phyloP scores from a whole-genome alignment of 2,888 invertebrate species.

The Dasypolia templi region DNA sequence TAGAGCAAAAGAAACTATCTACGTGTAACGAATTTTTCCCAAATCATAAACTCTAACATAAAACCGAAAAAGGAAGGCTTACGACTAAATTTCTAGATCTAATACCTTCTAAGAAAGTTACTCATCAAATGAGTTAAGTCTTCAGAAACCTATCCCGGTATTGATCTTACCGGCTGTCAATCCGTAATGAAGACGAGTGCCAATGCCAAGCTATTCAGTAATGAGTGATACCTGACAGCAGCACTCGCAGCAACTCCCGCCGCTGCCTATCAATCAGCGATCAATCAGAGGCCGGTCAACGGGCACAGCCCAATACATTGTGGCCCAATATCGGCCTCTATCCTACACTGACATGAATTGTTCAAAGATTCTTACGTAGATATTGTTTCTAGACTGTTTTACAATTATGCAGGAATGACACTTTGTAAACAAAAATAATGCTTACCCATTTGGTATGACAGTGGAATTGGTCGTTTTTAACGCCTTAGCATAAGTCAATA shows the following conservation, averaged over 20 bases:
- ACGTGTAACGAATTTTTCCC: too few relatives aligned
- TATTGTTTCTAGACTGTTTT: neutral
- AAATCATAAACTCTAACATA: too few relatives aligned
- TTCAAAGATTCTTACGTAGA: conserved; percentile 2
- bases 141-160: neutral
- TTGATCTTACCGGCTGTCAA: conserved; percentile 5
- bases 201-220: conserved; percentile 18
- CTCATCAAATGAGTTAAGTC: neutral
- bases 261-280: conserved; percentile 37
- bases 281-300: conserved; percentile 28
- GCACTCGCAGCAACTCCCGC: conserved; percentile 17
- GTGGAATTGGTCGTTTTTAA: too few relatives aligned
- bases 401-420: too few relatives aligned
- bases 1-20: too few relatives aligned
- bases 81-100: too few relatives aligned
- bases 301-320: neutral
- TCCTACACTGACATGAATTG: neutral
- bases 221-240: conserved; percentile 31
- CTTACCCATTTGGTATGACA: too few relatives aligned
- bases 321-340: neutral
- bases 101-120: neutral
- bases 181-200: conserved; percentile 14
- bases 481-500: too few relatives aligned
- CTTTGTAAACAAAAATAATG: too few relatives aligned
- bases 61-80: too few relatives aligned